Percentiles rank a stretch among this genome's conserved stretches.
phyloP scores from a whole-genome alignment of 2,888 invertebrate species.

The Hololepta plana region DNA sequence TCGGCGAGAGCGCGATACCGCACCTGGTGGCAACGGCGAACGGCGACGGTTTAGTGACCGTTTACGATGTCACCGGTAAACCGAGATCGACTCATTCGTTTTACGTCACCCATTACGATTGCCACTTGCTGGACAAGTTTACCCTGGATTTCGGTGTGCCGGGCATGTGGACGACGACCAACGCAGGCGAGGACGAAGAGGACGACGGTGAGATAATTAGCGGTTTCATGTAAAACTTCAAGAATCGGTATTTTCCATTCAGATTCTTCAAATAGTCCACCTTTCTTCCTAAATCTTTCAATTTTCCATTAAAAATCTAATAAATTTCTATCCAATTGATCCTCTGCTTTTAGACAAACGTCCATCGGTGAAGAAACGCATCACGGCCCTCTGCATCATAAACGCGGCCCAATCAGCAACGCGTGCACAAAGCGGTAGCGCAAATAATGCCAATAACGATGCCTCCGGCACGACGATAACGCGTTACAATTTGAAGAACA shows the following conservation, averaged over 20 bases:
- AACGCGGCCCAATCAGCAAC: conserved; percentile 12
- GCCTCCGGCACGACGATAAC: no score
- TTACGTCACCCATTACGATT: conserved; percentile 27
- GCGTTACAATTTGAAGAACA: no score
- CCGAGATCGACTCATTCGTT: conserved; percentile 49
- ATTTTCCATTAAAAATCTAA: neutral
- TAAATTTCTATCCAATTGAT: conserved; percentile 2
- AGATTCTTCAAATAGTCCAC: no score
- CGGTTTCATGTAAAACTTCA: no score
- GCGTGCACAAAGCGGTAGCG: conserved; percentile 12
- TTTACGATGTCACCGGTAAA: conserved; percentile 72
- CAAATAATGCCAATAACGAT: no score
- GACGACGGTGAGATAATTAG: no score
- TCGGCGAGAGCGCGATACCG: conserved; percentile 22
- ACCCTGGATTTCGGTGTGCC: conserved; percentile 25
- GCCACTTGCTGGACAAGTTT: conserved; percentile 24
- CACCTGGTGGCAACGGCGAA: conserved; percentile 37
- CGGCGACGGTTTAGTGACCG: conserved; percentile 46
- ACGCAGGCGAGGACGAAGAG: neutral
- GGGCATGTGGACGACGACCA: conserved; percentile 17
- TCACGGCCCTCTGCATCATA: conserved; percentile 21
- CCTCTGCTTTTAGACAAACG: conserved; percentile 18
- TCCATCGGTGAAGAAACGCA: conserved; percentile 19
- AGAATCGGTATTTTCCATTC: no score
- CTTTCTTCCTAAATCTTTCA: no score